Base-by-base conservation (phyloP, 1,140 invertebrate genomes). In the Zelostemma sp. region DNA sequence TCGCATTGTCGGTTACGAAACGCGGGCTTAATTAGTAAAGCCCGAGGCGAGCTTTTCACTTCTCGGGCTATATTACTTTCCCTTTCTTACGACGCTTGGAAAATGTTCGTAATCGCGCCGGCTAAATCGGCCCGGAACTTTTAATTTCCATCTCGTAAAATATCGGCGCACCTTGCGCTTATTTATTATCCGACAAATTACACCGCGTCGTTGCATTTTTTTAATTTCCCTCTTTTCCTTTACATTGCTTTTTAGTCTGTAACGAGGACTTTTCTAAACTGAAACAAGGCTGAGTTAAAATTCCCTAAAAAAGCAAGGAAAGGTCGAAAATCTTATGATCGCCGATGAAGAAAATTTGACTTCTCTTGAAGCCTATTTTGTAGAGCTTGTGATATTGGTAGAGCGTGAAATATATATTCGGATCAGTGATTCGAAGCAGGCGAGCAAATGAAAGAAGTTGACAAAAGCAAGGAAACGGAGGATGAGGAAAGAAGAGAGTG, bases 71-170 rank as follows among this genome's bases (percentile, higher is more conserved):
- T 56, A 45, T 59, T 66, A 73, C 57, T 68, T 68, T 72, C 56
- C 28, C 59, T 58, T 53, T 38, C 55, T 45, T 48, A 8, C 21
- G 15, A 56, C 54, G 62, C 49, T 54, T 19, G 12, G 48, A 64
- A 60, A 73, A 67, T 67, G 70, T 73, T 71, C 57, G 56, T 70
- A 66, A 65, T 48, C 63, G 59, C 50, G 59, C 59, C 53, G 58
- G 60, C 60, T 68, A 47, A 68, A 63, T 66, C 68, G 61, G 61
- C 65, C 51, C 49, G 28, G 45, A 73, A 75, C 68, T 75, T 75
- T 73, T 75, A 75, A 75, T 75, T 75, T 75, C 66, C 71, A 73
- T 71, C 68, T 50, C 64, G 54, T 64, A 46, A 69, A 64, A 64
- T 64, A 68, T 68, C 49, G 59, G 54, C 56, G 58, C 62, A 68